These are phyloP conservation scores for Procambarus virginalis DNA, from an alignment of 1,140 invertebrate genomes.

Conservation along the genomic window DNA sequence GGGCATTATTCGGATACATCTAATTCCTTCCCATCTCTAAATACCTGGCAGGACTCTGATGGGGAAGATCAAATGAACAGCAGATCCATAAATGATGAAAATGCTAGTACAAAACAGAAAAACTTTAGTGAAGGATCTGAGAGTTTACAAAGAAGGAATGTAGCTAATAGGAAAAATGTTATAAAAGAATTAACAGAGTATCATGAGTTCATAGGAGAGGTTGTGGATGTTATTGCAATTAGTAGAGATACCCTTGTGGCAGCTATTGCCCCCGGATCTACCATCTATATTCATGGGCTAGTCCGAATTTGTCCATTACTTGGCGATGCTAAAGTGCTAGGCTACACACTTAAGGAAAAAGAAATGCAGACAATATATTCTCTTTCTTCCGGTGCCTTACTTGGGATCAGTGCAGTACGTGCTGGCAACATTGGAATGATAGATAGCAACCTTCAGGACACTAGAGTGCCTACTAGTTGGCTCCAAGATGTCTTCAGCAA, in stretches of 20 bases:
- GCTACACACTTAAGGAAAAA: constrained; percentile 9
- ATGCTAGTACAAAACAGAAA: neutral
- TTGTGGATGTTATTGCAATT: neutral
- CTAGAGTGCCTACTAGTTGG: neutral
- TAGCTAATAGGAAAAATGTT: neutral
- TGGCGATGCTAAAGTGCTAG: neutral
- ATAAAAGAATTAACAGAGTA: neutral
- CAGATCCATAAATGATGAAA: neutral
- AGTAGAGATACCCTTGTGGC: neutral
- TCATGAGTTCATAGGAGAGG: neutral
- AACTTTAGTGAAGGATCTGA: neutral
- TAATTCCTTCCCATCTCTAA: neutral
- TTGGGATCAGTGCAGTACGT: neutral
- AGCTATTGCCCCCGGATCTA: neutral
- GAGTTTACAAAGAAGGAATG: too few relatives aligned
- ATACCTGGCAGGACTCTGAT: neutral
- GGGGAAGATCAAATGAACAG: neutral
- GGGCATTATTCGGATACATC: neutral
- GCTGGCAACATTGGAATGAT: neutral
- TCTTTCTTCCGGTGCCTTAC: neutral
- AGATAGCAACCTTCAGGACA: neutral
- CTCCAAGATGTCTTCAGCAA: neutral
- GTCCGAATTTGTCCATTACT: neutral
- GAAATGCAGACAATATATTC: constrained; percentile 16
- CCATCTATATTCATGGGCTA: constrained; percentile 2